Conservation (phyloP, 1,140 invertebrate species). For the Cataglyphis hispanica region DNA sequence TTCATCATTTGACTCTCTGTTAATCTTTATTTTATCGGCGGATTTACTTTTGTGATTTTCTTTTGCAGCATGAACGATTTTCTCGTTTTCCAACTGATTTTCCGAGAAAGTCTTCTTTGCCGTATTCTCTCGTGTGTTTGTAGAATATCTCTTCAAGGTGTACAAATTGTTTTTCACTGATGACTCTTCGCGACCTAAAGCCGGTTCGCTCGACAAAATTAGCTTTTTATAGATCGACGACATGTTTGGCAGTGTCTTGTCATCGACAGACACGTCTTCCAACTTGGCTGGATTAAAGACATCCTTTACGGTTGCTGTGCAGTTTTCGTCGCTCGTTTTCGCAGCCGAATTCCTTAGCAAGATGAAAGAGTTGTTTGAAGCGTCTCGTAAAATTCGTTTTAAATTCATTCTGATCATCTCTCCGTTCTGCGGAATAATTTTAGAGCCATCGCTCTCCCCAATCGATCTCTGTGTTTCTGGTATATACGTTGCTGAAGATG, state of each 20-base stretch:
- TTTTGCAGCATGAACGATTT: not conserved
- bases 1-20: not conserved
- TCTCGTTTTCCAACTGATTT: slow-evolving; percentile 44
- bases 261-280: slow-evolving; percentile 61
- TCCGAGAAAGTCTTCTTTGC: slow-evolving; percentile 37
- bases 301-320: not conserved
- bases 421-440: slow-evolving; percentile 30
- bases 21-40: not conserved
- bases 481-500: not conserved
- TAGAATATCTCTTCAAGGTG: slow-evolving; percentile 15
- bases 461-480: not conserved
- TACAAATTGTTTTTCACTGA: not conserved
- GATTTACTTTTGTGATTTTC: not conserved
- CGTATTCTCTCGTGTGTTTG: slow-evolving; percentile 40
- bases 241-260: slow-evolving; percentile 72
- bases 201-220: slow-evolving; percentile 13
- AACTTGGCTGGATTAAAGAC: slow-evolving; percentile 16
- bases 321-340: slow-evolving; percentile 12
- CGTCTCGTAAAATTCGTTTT: slow-evolving; percentile 55
- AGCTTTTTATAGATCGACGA: slow-evolving; percentile 73
- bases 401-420: slow-evolving; percentile 55
- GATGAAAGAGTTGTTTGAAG: slow-evolving; percentile 65
- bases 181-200: not conserved
- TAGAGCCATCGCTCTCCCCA: not conserved
- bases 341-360: slow-evolving; percentile 41